Evolutionary conservation across 2,888 invertebrate species (phyloP), one percentile per base, ranked within the genome.

Genomic region (Cheiracanthium punctorium): DNA sequence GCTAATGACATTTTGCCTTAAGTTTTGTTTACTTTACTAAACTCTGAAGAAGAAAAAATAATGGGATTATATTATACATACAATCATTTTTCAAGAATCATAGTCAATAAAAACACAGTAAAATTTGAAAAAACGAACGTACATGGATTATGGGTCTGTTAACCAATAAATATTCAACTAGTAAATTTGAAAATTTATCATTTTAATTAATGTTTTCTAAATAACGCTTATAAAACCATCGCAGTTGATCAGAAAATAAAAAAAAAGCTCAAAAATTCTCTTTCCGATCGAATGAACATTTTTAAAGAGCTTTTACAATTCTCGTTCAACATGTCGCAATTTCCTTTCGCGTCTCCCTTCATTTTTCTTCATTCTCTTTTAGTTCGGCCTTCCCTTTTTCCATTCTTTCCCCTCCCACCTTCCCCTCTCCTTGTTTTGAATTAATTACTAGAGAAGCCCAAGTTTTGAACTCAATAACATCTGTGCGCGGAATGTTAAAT

Each of bases 401-500:
- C 65, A 37, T 37, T 14, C 12, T 33, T 20, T n/a, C n/a, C 41
- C 76, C 41, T 69, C 30, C 69, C 30, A 29, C 69, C 28, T n/a
- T n/a, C 41, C 76, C 41, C 74, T 41, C 69, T 82, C 73, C 84
- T 79, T 84, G 84, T 84, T 84, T 84, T 84, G 84, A 84, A 84
- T 84, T 84, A 84, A 84, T 84, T 84, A 84, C 84, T 84, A 37
- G 58, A n/a, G 33, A 58, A 58, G 69, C 32, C 75, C 74, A 52
- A 71, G 75, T 52, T 71, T 82, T 84, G 79, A 69, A 65, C 84
- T 84, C 84, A 84, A 84, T 84, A 84, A 84, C 84, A 84, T 84
- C 84, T 84, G 84, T 73, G 74, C 69, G 74, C 37, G 37, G 84
- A 70, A 64, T 79, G 79, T 74, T 84, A 84, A 84, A 84, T 84